Evolutionary conservation across 2,797 vertebrate genomes (phyloP), one percentile per base, ranked within the genome.

Genomic region (Avahi laniger): DNA sequence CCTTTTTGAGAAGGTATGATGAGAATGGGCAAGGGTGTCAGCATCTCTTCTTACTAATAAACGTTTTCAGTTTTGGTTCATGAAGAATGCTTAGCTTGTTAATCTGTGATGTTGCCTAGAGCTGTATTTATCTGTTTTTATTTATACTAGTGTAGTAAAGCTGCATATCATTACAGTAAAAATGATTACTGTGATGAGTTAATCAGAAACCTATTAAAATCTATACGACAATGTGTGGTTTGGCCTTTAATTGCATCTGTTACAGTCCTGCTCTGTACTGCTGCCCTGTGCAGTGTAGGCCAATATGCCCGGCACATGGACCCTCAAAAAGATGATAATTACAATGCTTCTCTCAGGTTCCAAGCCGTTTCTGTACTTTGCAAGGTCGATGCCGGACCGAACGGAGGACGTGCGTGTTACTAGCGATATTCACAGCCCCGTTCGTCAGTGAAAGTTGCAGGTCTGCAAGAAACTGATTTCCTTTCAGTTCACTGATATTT

Each of bases 131-230:
- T 99, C 99, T 99, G 98, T 98, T 99, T 99, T 99, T 98, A 99
- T 99, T 99, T 99, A 99, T 99, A 99, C 98, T 99, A 99, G 99
- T 99, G 97, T 99, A 97, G 98, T 99, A 99, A 98, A 99, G 98
- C 99, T 99, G 99, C 99, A 97, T 98, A 99, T 99, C 98, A 98
- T 99, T 99, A 98, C 99, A 99, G 98, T 98, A 98, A 97, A 98
- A 91, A 50, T 99, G 98, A 98, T 98, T 99, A 99, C 98, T 99
- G 99, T 99, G 98, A 99, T 99, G 99, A 99, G 99, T 99, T 99
- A 99, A 99, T 99, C 96, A 98, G 97, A 97, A 96, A 97, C 96
- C 98, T 97, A 98, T 99, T 99, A 99, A 99, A 96, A 98, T 98
- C 97, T 98, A 73, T 98, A 98, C 98, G 97, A 98, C 96, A 96